Base-by-base conservation (phyloP, 2,888 invertebrate genomes). In the Boloria euphrosyne region DNA sequence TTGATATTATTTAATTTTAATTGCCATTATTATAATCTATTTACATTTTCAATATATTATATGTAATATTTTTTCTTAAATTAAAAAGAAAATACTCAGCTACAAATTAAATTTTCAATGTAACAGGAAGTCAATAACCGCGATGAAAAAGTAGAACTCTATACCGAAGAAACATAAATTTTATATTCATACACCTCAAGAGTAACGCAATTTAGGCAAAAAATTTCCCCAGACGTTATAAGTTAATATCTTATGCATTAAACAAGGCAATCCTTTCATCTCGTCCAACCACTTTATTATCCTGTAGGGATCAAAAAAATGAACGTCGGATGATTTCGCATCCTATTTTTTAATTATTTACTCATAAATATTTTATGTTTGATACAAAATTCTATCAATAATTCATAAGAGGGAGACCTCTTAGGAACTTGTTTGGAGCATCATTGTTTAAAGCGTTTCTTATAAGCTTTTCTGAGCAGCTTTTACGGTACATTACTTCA, bases 321-420 rank as follows among this genome's bases (percentile, higher is more conserved):
- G 65, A 68, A 67, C 67, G 71, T 70, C 68, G 59, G 53, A 64
- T 57, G 68, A 70, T 66, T 68, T 71, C 66, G 62, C 66, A 53
- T 65, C 22, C 43, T 16, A 62, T 66, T 64, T 67, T 73, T 71
- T 71, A 74, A 76, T 76, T 76, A 73, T 76, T 73, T 73, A 55
- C 22, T 69, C 63, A 73, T 76, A 74, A 77, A 76, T 74, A 74
- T 73, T 75, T 71, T 71, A 75, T 70, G 69, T 62, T 43, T 53
- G 57, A 61, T 71, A 74, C 71, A 68, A 73, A 71, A 72, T 73
- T 71, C 74, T 69, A 77, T 76, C 53, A 75, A 75, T 76, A 71
- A 75, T 76, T 77, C 73, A 77, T 75, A 47, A 55, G 31, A 38
- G 10, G 31, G 10, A 1, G 57, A 57, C 13, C 31, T 49, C 38